Evolutionary conservation across 1,140 invertebrate genomes (phyloP).

Genomic region (Yoshiicerus persimilis): DNA sequence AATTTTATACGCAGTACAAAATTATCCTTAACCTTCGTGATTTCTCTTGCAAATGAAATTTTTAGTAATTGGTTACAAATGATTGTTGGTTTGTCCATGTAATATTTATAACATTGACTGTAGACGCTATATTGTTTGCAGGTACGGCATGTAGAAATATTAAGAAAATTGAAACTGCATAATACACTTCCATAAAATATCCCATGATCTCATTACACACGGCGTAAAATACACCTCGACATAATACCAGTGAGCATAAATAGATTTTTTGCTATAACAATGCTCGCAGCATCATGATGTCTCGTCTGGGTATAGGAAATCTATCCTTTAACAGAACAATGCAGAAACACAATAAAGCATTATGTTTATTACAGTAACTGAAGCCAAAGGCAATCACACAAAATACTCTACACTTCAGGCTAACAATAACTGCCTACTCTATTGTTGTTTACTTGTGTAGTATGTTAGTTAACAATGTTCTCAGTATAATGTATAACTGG

Average conservation of each 20-base stretch:
- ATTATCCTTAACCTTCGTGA: constrained; percentile 11
- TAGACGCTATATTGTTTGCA: too few relatives aligned
- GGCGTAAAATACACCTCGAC: neutral
- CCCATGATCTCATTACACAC: neutral
- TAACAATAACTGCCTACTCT: neutral
- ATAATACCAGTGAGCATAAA: neutral
- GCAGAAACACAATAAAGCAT: neutral
- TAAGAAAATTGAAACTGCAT: too few relatives aligned
- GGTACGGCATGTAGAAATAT: too few relatives aligned
- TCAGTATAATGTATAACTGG: too few relatives aligned
- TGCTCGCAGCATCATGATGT: neutral
- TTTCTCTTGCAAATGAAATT: neutral
- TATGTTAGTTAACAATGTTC: too few relatives aligned
- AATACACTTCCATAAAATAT: neutral
- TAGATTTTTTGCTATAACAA: too few relatives aligned
- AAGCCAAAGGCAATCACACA: neutral
- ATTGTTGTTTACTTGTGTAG: neutral
- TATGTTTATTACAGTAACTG: neutral
- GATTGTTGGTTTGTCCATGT: neutral
- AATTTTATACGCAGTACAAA: neutral
- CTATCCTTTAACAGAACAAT: constrained; percentile 13
- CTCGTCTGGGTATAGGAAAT: neutral
- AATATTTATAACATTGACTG: too few relatives aligned
- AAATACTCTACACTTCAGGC: too few relatives aligned
- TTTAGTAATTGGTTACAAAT: neutral